Evolutionary conservation across 2,797 vertebrate species (phyloP), one percentile per base, ranked within the genome.

Genomic region (Argentina silus): DNA sequence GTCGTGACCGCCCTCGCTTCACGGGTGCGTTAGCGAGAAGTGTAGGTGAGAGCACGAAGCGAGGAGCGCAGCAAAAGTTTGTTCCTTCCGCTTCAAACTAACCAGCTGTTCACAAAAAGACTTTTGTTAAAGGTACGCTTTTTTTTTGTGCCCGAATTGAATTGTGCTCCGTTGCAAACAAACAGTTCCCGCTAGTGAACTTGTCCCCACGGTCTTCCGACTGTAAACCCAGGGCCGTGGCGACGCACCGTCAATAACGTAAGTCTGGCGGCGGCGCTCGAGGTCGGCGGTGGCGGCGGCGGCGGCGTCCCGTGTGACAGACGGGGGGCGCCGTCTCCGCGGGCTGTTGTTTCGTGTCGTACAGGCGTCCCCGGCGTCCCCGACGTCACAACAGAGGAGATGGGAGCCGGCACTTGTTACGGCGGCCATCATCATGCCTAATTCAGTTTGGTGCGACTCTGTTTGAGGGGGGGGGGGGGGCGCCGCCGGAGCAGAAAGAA

Each of bases 371-470:
- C 19, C n/a, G 23, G 14, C 50, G 27, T 5, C 11, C 67, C 67
- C 19, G 47, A 69, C 73, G 69, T 81, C 77, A 76, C 77, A 71
- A 81, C 66, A 74, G 12, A 48, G 48, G n/a, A 68, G 76, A 81
- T 69, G 76, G 73, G 75, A 79, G 78, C 75, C 66, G 72, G 76
- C 83, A 75, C 36, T n/a, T 73, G 70, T 76, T 78, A 79, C 73
- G 75, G 62, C 72, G 72, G 82, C 80, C 48, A n/a, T 55, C 48
- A n/a, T 55, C 82, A 81, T 74, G 72, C 72, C 81, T 84, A 80
- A 84, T 82, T 87, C 82, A 81, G 82, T 86, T 85, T 87, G 79
- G 86, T 84, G 82, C 73, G 82, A 82, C 79, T 82, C 66, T 79
- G 74, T 81, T 77, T 81, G 76, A 56, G 55, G 21, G 63, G 23